Percentiles rank a stretch among this genome's conserved stretches.
These are phyloP conservation scores for Patella caerulea DNA, from an alignment of 2,888 invertebrate species.

Conservation along the genomic window DNA sequence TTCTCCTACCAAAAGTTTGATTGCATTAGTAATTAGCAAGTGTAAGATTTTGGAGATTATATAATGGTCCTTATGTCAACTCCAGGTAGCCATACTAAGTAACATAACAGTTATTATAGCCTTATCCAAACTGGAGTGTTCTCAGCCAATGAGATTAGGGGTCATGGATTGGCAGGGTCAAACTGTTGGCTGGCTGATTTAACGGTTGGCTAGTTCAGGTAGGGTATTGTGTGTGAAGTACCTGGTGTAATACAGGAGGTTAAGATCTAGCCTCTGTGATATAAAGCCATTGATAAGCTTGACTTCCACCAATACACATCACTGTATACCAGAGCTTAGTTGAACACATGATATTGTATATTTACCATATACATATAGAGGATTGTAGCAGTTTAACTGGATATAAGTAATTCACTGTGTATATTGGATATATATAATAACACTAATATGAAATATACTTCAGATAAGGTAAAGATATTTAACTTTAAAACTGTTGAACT, in stretches of 20 bases:
- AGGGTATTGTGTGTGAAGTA: constrained; percentile 7
- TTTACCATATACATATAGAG: no score
- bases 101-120: neutral
- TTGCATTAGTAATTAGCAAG: constrained; percentile 2
- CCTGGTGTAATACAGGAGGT: neutral
- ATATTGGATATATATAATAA: no score
- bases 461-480: no score
- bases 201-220: constrained; percentile 3
- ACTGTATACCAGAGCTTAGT: no score
- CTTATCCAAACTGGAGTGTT: neutral
- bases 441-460: no score
- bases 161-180: neutral
- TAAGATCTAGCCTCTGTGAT: no score
- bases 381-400: no score
- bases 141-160: neutral
- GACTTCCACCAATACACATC: no score
- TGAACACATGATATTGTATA: no score
- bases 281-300: no score
- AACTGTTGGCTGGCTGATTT: neutral
- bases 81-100: neutral
- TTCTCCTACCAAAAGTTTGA: neutral
- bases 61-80: neutral
- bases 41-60: neutral
- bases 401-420: no score
- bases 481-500: no score